Base-by-base conservation (phyloP, 2,888 invertebrate genomes). In the Danaus chrysippus region DNA sequence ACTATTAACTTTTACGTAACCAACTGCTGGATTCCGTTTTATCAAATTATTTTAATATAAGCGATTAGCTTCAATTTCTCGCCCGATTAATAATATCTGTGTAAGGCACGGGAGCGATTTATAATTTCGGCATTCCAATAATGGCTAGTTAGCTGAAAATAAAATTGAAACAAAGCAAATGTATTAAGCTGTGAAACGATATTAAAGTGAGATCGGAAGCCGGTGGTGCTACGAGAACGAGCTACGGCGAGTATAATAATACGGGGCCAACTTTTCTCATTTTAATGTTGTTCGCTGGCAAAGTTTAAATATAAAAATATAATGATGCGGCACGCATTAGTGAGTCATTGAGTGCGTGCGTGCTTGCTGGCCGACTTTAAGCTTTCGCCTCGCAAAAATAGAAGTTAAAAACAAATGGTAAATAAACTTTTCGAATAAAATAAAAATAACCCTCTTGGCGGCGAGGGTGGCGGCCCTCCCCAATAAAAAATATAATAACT, bases 401-500 rank as follows among this genome's bases (percentile, higher is more conserved):
- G 82, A 86, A 88, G 85, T 88, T 87, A 87, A 88, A 66, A 90
- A 89, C 89, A 91, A 91, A 90, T 87, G 90, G 82, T 87, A 88
- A 88, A 87, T 90, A 87, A 90, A 90, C 87, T 91, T 90, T 90
- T 87, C 87, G 84, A 89, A 90, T 90, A 89, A 90, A 90, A 89
- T 89, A 89, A 91, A 91, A 89, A 88, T 90, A 90, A 89, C 89
- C 91, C 89, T 87, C 87, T 85, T 84, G 86, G 85, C 82, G 84
- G 86, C 79, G 86, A 85, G 89, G 88, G 88, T 86, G 87, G 88
- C 85, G 79, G 86, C 87, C 87, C 89, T 82, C 86, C 84, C 86
- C 86, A 86, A 89, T 86, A 88, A 90, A 90, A 90, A 90, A 90
- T 91, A 91, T 89, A 90, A 91, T 91, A 90, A 90, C 91, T 90